phyloP scores from a whole-genome alignment of 2,113 vertebrate genomes.

The Gila orcuttii region DNA sequence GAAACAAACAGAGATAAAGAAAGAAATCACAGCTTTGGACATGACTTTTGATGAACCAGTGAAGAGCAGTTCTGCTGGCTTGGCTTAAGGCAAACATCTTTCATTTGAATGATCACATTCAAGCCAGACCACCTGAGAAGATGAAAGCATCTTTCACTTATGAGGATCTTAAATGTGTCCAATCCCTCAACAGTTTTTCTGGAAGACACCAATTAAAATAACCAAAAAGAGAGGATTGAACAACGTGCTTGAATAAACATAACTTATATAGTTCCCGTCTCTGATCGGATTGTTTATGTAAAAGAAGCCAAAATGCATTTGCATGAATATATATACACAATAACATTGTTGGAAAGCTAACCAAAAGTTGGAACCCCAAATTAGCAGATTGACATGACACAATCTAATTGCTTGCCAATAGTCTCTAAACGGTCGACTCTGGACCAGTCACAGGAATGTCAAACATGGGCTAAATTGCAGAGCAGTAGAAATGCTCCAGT shows the following conservation, averaged over 20 bases:
- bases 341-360: background rate
- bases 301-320: background rate
- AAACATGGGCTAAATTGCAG: constrained; percentile 67
- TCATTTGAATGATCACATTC: constrained; percentile 36
- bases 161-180: constrained; percentile 20
- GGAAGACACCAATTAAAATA: constrained; percentile 24
- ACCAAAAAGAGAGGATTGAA: constrained; percentile 20
- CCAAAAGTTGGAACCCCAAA: constrained; percentile 21
- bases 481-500: constrained; percentile 61
- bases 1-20: constrained; percentile 54
- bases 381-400: constrained; percentile 1
- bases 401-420: constrained; percentile 50
- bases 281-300: constrained; percentile 52
- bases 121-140: constrained; percentile 56
- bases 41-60: constrained; percentile 7
- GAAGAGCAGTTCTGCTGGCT: constrained; percentile 45
- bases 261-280: constrained; percentile 19
- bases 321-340: constrained; percentile 47
- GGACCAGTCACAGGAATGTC: constrained; percentile 74
- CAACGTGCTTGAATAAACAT: background rate
- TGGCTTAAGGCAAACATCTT: constrained; percentile 33
- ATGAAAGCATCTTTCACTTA: constrained; percentile 50
- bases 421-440: constrained; percentile 66
- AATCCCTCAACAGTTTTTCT: constrained; percentile 27
- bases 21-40: constrained; percentile 13